Conservation (phyloP, 1,140 invertebrate species). For the Drosophila persimilis region DNA sequence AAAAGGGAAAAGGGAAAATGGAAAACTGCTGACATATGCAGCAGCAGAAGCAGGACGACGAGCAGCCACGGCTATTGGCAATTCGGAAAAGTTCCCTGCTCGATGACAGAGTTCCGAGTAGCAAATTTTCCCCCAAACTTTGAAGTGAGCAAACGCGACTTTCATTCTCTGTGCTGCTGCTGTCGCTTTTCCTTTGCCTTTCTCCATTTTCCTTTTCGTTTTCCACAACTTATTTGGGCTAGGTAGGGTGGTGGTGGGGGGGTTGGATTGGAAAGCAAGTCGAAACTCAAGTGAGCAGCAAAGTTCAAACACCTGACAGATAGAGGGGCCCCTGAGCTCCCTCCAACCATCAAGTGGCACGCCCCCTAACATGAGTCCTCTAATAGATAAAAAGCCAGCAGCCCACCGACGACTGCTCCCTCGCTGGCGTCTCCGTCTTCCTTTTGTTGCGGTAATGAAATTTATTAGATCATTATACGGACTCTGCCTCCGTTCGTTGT, state of each 20-base stretch:
- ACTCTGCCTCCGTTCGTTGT: slow-evolving; percentile 44
- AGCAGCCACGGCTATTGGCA: slow-evolving; percentile 41
- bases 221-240: no score
- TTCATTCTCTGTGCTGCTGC: slow-evolving; percentile 18
- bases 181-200: slow-evolving; percentile 37
- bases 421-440: not conserved
- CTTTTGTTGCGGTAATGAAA: slow-evolving; percentile 70
- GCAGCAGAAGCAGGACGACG: slow-evolving; percentile 9
- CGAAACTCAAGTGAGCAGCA: slow-evolving; percentile 66
- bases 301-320: slow-evolving; percentile 45
- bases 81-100: slow-evolving; percentile 50
- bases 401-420: not conserved
- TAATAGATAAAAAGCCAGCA: slow-evolving; percentile 62
- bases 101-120: slow-evolving; percentile 58
- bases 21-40: slow-evolving; percentile 77
- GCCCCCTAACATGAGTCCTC: slow-evolving; percentile 36
- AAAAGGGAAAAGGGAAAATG: slow-evolving; percentile 15
- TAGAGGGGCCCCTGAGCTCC: not conserved
- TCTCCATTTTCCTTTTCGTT: not conserved
- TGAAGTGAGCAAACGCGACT: slow-evolving; percentile 58
- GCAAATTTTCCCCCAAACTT: slow-evolving; percentile 50
- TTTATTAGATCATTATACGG: slow-evolving; percentile 79
- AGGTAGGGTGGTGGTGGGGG: not conserved
- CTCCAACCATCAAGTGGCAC: slow-evolving; percentile 30
- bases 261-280: slow-evolving; percentile 27